phyloP scores from a whole-genome alignment of 2,797 vertebrate genomes.

The Phataginus tetradactyla region DNA sequence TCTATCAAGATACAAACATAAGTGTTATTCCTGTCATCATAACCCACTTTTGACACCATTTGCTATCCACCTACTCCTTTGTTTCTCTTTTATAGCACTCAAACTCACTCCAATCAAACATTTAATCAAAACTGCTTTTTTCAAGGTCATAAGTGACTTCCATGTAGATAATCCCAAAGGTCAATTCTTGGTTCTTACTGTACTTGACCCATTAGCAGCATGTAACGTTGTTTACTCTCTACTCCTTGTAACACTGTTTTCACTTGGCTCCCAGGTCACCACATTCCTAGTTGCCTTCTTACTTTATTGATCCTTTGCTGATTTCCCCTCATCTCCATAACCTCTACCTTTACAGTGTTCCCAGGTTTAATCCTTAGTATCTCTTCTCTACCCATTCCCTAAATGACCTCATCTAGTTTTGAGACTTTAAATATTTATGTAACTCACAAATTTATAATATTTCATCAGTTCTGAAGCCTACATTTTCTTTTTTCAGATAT shows the following conservation, averaged over 20 bases:
- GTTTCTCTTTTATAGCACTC: not conserved
- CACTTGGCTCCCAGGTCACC: not conserved
- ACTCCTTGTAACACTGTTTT: not conserved
- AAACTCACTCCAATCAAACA: not conserved
- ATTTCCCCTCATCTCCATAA: not conserved
- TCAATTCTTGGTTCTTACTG: not conserved
- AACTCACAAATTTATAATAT: not conserved
- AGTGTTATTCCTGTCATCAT: not conserved
- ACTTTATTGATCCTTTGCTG: not conserved
- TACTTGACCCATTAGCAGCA: not conserved
- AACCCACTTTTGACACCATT: not conserved
- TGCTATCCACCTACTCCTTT: not conserved
- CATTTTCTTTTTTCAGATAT: not conserved
- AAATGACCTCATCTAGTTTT: not conserved
- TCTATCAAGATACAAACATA: not conserved
- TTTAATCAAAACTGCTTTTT: not conserved
- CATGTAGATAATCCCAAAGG: not conserved
- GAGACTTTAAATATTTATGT: constrained; percentile 37
- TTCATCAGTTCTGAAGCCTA: not conserved
- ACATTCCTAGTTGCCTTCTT: not conserved
- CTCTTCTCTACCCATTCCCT: not conserved
- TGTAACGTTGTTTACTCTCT: not conserved
- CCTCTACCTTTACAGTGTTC: not conserved
- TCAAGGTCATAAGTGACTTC: not conserved
- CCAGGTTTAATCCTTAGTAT: not conserved